phyloP scores from a whole-genome alignment of 2,888 invertebrate species.

The Linnaemya vulpina region DNA sequence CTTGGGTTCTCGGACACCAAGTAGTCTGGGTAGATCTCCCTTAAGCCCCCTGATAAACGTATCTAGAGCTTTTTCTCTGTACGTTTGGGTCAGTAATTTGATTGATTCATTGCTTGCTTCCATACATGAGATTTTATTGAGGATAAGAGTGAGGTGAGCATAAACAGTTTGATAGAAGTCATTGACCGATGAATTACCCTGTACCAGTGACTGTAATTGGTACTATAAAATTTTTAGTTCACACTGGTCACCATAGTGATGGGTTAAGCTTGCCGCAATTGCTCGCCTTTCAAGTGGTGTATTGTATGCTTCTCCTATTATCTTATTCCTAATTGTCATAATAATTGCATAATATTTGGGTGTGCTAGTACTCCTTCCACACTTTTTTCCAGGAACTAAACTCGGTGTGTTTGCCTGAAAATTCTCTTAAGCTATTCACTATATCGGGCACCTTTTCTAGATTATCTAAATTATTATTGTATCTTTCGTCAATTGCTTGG shows the following conservation, averaged over 20 bases:
- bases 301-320: slow-evolving; percentile 6
- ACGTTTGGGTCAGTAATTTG: neutral
- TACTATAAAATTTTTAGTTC: neutral
- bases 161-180: slow-evolving; percentile 6
- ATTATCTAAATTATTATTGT: too few relatives aligned
- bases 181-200: neutral
- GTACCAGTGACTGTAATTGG: neutral
- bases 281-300: neutral
- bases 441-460: too few relatives aligned
- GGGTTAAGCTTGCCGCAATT: too few relatives aligned
- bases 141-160: neutral
- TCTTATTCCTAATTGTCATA: slow-evolving; percentile 14
- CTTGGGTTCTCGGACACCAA: neutral
- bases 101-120: too few relatives aligned
- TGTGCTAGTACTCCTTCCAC: too few relatives aligned
- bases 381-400: too few relatives aligned
- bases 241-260: too few relatives aligned
- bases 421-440: too few relatives aligned
- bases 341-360: neutral
- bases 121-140: neutral
- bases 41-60: too few relatives aligned
- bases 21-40: too few relatives aligned
- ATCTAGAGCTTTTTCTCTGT: neutral
- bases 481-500: too few relatives aligned
- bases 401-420: too few relatives aligned